Evolutionary conservation across 2,113 vertebrate species (phyloP).

Genomic region (Aythya baeri): DNA sequence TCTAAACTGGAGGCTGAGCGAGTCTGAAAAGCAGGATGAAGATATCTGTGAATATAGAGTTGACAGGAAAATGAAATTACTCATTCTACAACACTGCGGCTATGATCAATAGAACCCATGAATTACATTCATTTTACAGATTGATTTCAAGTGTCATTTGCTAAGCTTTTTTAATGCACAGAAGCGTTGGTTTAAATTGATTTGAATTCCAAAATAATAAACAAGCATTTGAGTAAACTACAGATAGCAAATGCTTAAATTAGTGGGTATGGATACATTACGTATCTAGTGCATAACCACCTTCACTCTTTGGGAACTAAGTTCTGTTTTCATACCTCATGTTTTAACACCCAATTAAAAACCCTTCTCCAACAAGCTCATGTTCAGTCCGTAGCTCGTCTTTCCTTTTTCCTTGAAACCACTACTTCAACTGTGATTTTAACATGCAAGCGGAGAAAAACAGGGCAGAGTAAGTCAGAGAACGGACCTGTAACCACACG

Average conservation of each 20-base stretch:
- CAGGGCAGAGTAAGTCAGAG: neutral
- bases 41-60: rapidly evolving
- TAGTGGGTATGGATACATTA: neutral
- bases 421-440: neutral
- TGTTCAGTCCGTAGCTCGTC: neutral
- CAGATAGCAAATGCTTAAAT: neutral
- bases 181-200: neutral
- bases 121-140: neutral
- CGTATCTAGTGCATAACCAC: rapidly evolving
- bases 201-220: neutral
- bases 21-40: neutral
- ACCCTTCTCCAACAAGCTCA: neutral
- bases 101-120: neutral
- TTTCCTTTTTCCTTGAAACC: neutral
- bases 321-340: neutral
- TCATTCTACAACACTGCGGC: neutral
- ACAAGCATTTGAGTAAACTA: neutral
- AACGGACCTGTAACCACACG: neutral
- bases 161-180: neutral
- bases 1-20: neutral
- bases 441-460: rapidly evolving
- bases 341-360: neutral
- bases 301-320: neutral
- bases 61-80: neutral
- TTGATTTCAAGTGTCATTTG: neutral